Evolutionary conservation across 1,140 invertebrate species (phyloP).

Genomic region (Drosophila mayri): DNA sequence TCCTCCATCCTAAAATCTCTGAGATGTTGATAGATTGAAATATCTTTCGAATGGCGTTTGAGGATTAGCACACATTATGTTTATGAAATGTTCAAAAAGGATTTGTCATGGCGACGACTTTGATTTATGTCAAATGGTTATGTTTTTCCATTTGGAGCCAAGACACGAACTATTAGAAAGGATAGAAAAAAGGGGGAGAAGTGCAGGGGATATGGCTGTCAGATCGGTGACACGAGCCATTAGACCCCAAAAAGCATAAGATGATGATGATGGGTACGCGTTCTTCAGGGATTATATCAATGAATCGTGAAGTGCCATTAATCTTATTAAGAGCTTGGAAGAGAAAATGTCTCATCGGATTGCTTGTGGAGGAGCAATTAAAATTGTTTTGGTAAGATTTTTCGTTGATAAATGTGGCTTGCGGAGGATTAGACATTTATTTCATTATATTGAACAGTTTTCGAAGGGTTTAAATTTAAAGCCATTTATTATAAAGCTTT

Average conservation of each 20-base stretch:
- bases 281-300: slow-evolving; percentile 38
- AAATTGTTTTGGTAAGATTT: slow-evolving; percentile 48
- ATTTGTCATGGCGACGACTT: slow-evolving; percentile 47
- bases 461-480: neutral
- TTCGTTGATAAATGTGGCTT: slow-evolving; percentile 37
- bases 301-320: slow-evolving; percentile 47
- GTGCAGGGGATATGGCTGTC: slow-evolving; percentile 3
- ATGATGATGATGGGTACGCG: slow-evolving; percentile 29
- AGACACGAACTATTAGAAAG: slow-evolving; percentile 28
- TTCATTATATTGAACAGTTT: neutral
- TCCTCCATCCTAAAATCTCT: slow-evolving; percentile 4
- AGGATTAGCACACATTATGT: slow-evolving; percentile 61
- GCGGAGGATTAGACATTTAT: slow-evolving; percentile 11
- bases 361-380: slow-evolving; percentile 23
- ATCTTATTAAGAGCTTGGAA: slow-evolving; percentile 40
- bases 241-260: slow-evolving; percentile 45
- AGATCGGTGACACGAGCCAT: slow-evolving; percentile 72
- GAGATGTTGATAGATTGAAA: slow-evolving; percentile 55
- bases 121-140: slow-evolving; percentile 71
- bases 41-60: slow-evolving; percentile 60
- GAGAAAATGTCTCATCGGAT: slow-evolving; percentile 17
- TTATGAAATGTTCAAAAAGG: slow-evolving; percentile 76
- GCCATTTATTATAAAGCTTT: neutral
- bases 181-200: slow-evolving; percentile 9
- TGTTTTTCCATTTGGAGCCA: slow-evolving; percentile 24